These are phyloP conservation scores for Mola mola DNA, from an alignment of 2,113 vertebrate genomes.

Conservation along the genomic window DNA sequence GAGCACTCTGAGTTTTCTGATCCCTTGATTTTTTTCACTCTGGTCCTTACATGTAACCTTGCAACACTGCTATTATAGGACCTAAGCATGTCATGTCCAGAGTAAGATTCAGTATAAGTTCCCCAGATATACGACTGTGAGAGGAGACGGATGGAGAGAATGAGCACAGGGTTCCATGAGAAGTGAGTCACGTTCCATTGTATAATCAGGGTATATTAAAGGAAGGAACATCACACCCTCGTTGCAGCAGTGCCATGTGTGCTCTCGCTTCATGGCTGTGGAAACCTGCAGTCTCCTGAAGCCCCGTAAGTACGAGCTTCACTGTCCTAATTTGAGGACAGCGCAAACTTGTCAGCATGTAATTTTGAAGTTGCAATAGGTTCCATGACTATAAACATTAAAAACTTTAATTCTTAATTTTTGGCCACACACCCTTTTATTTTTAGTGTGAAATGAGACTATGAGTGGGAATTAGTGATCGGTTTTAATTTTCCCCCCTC, in stretches of 20 bases:
- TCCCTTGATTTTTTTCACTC: conserved; percentile 21
- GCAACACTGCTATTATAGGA: conserved; percentile 1
- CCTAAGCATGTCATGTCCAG: not conserved
- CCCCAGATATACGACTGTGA: conserved; percentile 35
- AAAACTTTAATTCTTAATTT: too few species aligned
- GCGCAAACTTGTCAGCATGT: too few species aligned
- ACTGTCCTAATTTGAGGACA: conserved; percentile 18
- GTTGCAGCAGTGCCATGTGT: conserved; percentile 56
- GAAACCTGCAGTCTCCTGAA: conserved; percentile 37
- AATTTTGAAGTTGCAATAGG: not conserved
- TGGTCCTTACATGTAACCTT: not conserved
- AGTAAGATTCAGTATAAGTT: conserved; percentile 3
- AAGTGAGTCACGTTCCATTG: conserved; percentile 72
- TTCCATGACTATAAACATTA: too few species aligned
- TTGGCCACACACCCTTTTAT: too few species aligned
- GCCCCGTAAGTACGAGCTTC: conserved; percentile 12
- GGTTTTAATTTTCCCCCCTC: conserved; percentile 1
- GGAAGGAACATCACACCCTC: conserved; percentile 76
- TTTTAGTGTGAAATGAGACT: not conserved
- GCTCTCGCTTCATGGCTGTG: conserved; percentile 44
- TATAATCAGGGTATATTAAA: conserved; percentile 76
- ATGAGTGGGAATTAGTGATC: conserved; percentile 3
- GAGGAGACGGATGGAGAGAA: conserved; percentile 61
- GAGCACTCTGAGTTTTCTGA: conserved; percentile 10
- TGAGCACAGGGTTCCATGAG: conserved; percentile 55